Conservation (phyloP, 2,888 invertebrate genomes). For the Chelonus formosanus region DNA sequence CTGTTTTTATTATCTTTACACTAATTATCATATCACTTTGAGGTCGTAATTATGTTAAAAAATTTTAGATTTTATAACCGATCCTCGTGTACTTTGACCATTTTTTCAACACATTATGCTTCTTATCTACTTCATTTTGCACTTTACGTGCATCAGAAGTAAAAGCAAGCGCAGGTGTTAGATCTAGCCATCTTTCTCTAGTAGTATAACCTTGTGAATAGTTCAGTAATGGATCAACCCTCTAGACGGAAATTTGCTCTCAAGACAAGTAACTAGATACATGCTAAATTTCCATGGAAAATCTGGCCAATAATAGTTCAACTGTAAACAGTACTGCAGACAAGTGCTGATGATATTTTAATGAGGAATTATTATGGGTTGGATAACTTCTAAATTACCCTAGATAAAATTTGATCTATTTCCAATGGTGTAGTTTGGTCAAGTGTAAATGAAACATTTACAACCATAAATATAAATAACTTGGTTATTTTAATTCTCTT, state of each 20-base stretch:
- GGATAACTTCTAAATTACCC: neutral
- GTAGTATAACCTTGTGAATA: constrained; percentile 14
- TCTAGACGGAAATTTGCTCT: neutral
- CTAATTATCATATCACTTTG: too few species aligned
- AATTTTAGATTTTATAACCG: too few species aligned
- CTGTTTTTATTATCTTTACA: too few species aligned
- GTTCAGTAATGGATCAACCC: constrained; percentile 2
- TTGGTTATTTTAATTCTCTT: too few species aligned
- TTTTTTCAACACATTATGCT: neutral
- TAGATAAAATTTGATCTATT: too few species aligned
- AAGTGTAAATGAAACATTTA: too few species aligned
- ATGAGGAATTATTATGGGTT: neutral
- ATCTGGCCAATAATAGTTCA: neutral
- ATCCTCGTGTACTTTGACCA: neutral
- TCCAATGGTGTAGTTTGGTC: too few species aligned
- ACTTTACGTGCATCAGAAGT: constrained; percentile 2
- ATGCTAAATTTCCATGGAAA: neutral
- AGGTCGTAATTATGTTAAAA: too few species aligned
- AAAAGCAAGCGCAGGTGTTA: constrained; percentile 6
- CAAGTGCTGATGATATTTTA: neutral
- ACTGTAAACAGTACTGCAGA: too few species aligned
- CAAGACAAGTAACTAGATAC: neutral
- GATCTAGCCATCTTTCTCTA: neutral
- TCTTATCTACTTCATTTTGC: neutral
- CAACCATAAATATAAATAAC: too few species aligned